These are phyloP conservation scores for Lutraria lutraria DNA, from an alignment of 2,888 invertebrate genomes.

Conservation along the genomic window DNA sequence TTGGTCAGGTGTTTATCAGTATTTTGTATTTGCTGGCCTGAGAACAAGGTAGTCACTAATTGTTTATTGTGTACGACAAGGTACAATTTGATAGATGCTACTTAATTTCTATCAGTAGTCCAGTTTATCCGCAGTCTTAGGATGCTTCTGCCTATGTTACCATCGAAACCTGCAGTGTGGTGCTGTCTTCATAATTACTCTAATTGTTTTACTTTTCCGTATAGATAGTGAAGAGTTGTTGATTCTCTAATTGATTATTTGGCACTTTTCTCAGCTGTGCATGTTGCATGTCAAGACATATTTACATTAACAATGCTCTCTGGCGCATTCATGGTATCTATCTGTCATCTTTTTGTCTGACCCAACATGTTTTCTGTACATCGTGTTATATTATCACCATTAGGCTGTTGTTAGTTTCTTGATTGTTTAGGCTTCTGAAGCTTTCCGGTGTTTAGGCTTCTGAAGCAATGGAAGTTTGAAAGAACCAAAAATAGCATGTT, in stretches of 20 bases:
- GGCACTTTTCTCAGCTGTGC: neutral
- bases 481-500: no score
- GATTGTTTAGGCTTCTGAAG: neutral
- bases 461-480: neutral
- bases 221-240: neutral
- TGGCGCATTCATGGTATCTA: neutral
- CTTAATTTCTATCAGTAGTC: neutral
- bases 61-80: no score
- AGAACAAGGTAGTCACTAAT: no score
- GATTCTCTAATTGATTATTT: neutral
- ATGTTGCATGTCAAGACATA: constrained; percentile 14
- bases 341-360: neutral
- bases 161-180: neutral
- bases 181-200: neutral
- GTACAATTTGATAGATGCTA: no score
- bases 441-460: neutral
- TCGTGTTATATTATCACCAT: neutral
- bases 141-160: neutral
- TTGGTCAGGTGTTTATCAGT: no score
- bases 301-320: neutral
- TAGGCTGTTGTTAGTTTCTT: neutral
- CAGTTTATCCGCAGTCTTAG: neutral
- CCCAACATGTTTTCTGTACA: neutral
- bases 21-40: no score
- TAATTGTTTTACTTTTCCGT: neutral